Conservation (phyloP, 1,140 invertebrate species). For the Frieseomelitta varia region DNA sequence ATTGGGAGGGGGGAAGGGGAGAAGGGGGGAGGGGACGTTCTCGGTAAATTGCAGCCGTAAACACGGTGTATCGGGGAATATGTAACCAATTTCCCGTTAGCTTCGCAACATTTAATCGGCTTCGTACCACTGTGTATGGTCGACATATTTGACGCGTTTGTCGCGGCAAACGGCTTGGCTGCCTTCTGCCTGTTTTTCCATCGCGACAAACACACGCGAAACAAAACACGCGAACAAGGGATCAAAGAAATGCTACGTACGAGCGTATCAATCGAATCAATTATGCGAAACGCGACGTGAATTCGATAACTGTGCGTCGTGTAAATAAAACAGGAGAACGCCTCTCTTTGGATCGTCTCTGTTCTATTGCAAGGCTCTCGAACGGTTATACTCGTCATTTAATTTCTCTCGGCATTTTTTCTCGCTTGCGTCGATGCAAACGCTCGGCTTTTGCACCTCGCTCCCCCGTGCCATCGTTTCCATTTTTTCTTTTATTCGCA, state of each 20-base stretch:
- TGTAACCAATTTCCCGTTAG: constrained; percentile 30
- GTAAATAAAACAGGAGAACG: neutral
- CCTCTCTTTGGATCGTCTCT: too few species aligned
- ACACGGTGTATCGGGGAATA: neutral
- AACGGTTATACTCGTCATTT: constrained; percentile 34
- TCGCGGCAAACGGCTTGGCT: neutral
- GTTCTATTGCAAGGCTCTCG: neutral
- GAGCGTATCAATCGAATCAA: constrained; percentile 4
- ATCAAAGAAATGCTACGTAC: constrained; percentile 43
- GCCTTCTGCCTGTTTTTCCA: neutral
- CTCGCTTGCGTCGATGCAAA: neutral
- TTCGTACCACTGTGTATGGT: neutral
- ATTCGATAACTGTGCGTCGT: neutral
- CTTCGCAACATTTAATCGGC: constrained; percentile 43
- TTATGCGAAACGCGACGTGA: constrained; percentile 34
- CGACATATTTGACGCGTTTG: constrained; percentile 32
- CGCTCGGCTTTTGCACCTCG: neutral
- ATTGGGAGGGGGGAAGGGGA: too few species aligned
- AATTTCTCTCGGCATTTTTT: constrained; percentile 46
- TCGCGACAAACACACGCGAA: neutral
- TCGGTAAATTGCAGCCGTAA: constrained; percentile 18
- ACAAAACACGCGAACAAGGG: constrained; percentile 20
- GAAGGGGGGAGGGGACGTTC: too few species aligned
- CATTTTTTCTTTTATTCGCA: constrained; percentile 24
- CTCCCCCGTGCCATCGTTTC: neutral